Evolutionary conservation across 1,140 invertebrate genomes (phyloP).

Genomic region (Heterodera schachtii): DNA sequence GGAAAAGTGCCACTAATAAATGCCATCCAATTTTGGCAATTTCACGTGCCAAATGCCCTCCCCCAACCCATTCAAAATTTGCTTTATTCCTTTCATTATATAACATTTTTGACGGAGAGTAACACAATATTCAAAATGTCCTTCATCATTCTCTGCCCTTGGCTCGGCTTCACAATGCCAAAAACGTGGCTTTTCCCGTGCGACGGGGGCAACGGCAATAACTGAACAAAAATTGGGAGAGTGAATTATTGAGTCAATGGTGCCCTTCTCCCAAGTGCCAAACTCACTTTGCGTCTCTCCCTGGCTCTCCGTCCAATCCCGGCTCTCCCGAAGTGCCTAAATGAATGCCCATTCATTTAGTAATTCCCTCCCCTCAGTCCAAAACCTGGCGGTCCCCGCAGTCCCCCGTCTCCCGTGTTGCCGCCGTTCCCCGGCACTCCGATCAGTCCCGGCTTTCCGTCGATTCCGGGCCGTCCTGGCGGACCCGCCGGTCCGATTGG

Average conservation of each 20-base stretch:
- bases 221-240: not conserved
- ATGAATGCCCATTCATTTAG: not conserved
- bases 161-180: not conserved
- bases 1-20: too few relatives aligned
- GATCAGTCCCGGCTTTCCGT: constrained; percentile 30
- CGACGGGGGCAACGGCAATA: constrained; percentile 29
- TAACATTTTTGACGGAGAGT: not conserved
- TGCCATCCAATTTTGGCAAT: too few relatives aligned
- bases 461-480: constrained; percentile 20
- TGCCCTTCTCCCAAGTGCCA: not conserved
- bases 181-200: constrained; percentile 16
- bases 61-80: too few relatives aligned
- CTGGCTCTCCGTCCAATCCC: constrained; percentile 31
- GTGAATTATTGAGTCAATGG: not conserved
- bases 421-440: constrained; percentile 23
- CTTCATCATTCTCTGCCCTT: not conserved
- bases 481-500: constrained; percentile 20
- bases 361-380: not conserved
- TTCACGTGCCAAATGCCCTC: too few relatives aligned
- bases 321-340: constrained; percentile 14
- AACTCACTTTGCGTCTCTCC: constrained; percentile 26
- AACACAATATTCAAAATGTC: not conserved
- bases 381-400: not conserved
- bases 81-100: not conserved
- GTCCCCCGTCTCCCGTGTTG: constrained; percentile 25